These are phyloP conservation scores for Entelurus aequoreus DNA, from an alignment of 2,113 vertebrate genomes.

Conservation along the genomic window DNA sequence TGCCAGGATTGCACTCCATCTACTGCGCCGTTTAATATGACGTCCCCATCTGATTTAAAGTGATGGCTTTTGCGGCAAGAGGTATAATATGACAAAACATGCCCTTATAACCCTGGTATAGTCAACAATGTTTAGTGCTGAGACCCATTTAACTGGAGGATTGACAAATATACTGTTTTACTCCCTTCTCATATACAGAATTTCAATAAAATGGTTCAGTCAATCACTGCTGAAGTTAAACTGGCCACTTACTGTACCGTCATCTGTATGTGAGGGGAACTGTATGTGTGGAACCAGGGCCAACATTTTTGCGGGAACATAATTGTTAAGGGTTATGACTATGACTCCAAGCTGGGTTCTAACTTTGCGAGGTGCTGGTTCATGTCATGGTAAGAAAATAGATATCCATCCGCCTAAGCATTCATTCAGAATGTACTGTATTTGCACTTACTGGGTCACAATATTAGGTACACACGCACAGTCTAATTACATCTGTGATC, in stretches of 20 bases:
- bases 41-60: conserved; percentile 84
- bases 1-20: conserved; percentile 85
- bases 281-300: not conserved
- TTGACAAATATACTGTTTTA: conserved; percentile 60
- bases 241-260: conserved; percentile 17
- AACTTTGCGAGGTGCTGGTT: not conserved
- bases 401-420: not conserved
- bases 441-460: not conserved
- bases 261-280: conserved; percentile 8
- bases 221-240: conserved; percentile 57
- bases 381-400: not conserved
- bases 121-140: conserved; percentile 57
- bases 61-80: conserved; percentile 88
- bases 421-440: not conserved
- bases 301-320: not conserved
- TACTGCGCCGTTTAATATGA: conserved; percentile 87
- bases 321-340: not conserved
- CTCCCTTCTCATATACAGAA: conserved; percentile 59
- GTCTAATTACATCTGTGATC: not conserved
- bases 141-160: conserved; percentile 55
- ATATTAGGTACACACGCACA: not conserved
- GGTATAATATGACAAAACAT: conserved; percentile 90
- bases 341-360: not conserved
- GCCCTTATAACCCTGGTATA: conserved; percentile 84
- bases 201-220: conserved; percentile 59